These are phyloP conservation scores for Varanus komodoensis DNA, from an alignment of 2,113 vertebrate genomes.

Conservation along the genomic window DNA sequence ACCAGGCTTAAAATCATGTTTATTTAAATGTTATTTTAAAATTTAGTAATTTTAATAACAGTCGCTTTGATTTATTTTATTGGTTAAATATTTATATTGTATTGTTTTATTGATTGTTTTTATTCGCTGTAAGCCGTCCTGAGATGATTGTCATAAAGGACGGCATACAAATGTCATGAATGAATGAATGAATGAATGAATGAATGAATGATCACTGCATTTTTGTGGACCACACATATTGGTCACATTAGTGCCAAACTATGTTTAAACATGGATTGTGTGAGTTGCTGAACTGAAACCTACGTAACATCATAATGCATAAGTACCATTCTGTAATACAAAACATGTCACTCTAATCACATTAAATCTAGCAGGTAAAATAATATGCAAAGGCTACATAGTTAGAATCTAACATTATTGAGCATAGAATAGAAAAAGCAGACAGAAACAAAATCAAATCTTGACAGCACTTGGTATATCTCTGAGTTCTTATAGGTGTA, in stretches of 20 bases:
- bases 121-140: too few relatives aligned
- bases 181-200: too few relatives aligned
- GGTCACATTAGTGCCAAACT: background rate
- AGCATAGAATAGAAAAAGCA: background rate
- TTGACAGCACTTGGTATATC: slow-evolving; percentile 15
- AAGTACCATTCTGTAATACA: background rate
- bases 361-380: background rate
- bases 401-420: slow-evolving; percentile 13
- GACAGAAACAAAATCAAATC: slow-evolving; percentile 2
- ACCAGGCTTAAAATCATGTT: too few relatives aligned
- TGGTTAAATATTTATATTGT: too few relatives aligned
- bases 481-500: slow-evolving; percentile 24
- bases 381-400: rapidly evolving
- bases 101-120: too few relatives aligned
- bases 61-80: too few relatives aligned
- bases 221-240: background rate
- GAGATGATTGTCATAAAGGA: too few relatives aligned
- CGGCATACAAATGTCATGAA: too few relatives aligned
- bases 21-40: too few relatives aligned
- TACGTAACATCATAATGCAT: background rate
- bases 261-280: background rate
- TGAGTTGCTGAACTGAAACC: background rate
- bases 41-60: too few relatives aligned
- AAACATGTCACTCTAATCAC: background rate
- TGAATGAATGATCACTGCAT: background rate